These are phyloP conservation scores for Galago senegalensis DNA, from an alignment of 2,797 vertebrate genomes.

Conservation along the genomic window DNA sequence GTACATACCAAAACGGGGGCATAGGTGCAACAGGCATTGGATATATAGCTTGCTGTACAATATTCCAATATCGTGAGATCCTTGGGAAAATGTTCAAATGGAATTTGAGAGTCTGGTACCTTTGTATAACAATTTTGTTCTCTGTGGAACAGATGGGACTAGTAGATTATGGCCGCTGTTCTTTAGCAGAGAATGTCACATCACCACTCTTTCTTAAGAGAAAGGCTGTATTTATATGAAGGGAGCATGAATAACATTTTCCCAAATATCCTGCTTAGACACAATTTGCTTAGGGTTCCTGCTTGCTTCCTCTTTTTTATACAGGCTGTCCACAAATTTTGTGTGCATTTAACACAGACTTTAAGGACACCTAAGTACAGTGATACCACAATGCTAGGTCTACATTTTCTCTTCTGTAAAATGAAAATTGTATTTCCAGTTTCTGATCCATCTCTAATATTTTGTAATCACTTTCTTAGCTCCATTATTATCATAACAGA, in stretches of 20 bases:
- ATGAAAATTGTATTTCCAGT: neutral
- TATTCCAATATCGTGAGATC: neutral
- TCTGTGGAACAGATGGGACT: neutral
- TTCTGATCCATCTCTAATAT: neutral
- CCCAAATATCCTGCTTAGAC: neutral
- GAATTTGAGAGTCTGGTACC: neutral
- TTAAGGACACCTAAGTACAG: no score
- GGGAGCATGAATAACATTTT: neutral
- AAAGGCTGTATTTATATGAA: neutral
- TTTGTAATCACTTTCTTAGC: conserved; percentile 8
- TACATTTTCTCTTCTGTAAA: neutral
- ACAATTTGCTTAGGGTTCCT: neutral
- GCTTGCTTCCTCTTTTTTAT: neutral
- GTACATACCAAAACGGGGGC: neutral
- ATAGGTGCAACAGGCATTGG: neutral
- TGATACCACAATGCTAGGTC: neutral
- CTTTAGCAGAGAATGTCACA: neutral
- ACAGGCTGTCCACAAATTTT: neutral
- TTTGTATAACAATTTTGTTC: neutral
- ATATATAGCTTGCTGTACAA: neutral
- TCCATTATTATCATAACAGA: neutral
- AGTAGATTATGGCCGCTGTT: neutral
- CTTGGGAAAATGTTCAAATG: conserved; percentile 1
- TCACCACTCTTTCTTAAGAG: neutral
- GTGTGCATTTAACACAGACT: no score